Base-by-base conservation (phyloP, 2,113 vertebrate genomes). In the Laterallus jamaicensis region DNA sequence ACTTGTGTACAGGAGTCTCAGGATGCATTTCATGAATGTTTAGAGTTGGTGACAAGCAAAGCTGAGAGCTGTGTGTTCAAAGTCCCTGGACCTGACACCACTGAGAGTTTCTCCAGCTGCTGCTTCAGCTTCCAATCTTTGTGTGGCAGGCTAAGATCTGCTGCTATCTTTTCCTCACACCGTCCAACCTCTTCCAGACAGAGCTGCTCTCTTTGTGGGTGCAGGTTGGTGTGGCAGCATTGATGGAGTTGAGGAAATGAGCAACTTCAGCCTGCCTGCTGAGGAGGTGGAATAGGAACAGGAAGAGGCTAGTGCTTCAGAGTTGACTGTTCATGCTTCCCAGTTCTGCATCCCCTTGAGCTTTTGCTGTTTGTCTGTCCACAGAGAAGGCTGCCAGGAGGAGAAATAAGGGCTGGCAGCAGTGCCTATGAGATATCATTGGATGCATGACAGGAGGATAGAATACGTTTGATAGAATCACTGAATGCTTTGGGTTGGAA, bases 21-120 rank as follows among this genome's bases (percentile, higher is more conserved):
- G 47, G 15, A 8, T 47, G 24, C 11, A 0, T 86, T 86, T 88
- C 12, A 16, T 58, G 50, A 5, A 29, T 12, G 21, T 68, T 74
- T 25, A 15, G 29, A 39, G 50, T 31, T 0, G 0, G 28, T 35
- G 17, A 4, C 10, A 6, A n/a, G 26, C 31, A 8, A 12, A 40
- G 42, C 49, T 60, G 80, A 60, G 76, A 39, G 49, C 63, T 40
- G 15, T 47, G 32, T 8, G 1, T 63, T 8, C 28, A 3, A 17
- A 7, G 26, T 67, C 8, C 25, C 29, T 3, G 4, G 54, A 31
- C 28, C 54, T 60, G 49, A 14, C 35, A 64, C 31, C 29, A 13
- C 35, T 55, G 58, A 24, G 21, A 47, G 6, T 15, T 40, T 44
- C 55, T 90, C 28, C 59, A 52, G 44, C 68, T 64, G 1, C 37